These are phyloP conservation scores for Andrena praecox DNA, from an alignment of 2,888 invertebrate genomes.

Conservation along the genomic window DNA sequence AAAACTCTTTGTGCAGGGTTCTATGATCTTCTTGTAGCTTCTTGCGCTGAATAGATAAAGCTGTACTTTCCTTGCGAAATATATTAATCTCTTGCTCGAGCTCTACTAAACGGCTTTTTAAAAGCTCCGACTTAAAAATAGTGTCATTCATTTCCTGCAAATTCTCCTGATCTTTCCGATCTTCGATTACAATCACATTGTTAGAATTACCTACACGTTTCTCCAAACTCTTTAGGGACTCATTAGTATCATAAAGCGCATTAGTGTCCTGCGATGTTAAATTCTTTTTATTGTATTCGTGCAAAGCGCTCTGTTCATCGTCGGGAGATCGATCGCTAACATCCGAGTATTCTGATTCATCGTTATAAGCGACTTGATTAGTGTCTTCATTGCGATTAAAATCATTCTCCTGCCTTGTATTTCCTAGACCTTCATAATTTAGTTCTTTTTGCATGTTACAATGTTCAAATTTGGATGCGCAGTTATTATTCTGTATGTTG, in stretches of 20 bases:
- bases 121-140: constrained; percentile 87
- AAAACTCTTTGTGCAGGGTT: constrained; percentile 85
- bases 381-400: constrained; percentile 6
- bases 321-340: constrained; percentile 66
- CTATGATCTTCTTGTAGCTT: constrained; percentile 86
- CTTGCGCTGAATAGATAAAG: constrained; percentile 83
- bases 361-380: constrained; percentile 26
- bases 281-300: constrained; percentile 36
- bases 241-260: constrained; percentile 1
- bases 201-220: constrained; percentile 30
- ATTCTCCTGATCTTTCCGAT: constrained; percentile 61
- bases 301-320: constrained; percentile 50
- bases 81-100: constrained; percentile 88
- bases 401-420: constrained; percentile 6
- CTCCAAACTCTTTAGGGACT: constrained; percentile 31
- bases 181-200: constrained; percentile 72
- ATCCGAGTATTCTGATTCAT: constrained; percentile 41
- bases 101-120: constrained; percentile 88
- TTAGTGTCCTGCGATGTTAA: constrained; percentile 34
- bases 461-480: constrained; percentile 1
- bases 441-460: constrained; percentile 1
- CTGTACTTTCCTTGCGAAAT: constrained; percentile 86
- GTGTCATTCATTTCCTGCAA: constrained; percentile 85
- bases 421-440: constrained; percentile 7
- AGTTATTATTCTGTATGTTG: neutral